A percentile compares a stretch with the other conserved stretches of the same genome.
Evolutionary conservation across 2,888 invertebrate genomes (phyloP).

Genomic region (Drosophila suboccidentalis): DNA sequence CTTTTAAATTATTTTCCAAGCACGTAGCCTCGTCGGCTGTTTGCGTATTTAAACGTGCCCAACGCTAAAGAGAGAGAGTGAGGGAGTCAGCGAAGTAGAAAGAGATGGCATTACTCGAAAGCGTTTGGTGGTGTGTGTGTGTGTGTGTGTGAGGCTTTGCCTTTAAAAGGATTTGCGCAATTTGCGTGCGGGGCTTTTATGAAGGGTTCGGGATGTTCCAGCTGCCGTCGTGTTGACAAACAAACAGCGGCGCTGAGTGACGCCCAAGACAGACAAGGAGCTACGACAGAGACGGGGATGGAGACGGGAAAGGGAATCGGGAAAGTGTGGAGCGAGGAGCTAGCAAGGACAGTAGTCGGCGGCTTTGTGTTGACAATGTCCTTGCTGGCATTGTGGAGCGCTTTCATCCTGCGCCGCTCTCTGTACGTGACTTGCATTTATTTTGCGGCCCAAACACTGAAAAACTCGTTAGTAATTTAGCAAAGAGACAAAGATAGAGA

Average conservation of each 20-base stretch:
- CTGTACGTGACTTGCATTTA: slow-evolving; percentile 79
- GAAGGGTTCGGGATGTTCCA: slow-evolving; percentile 55
- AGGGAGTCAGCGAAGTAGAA: slow-evolving; percentile 7
- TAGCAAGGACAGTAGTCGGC: slow-evolving; percentile 39
- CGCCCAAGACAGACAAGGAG: slow-evolving; percentile 68
- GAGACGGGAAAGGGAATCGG: too few species aligned
- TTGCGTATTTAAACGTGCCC: slow-evolving; percentile 79
- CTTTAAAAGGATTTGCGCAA: slow-evolving; percentile 83
- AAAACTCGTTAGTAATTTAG: slow-evolving; percentile 80
- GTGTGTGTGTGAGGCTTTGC: slow-evolving; percentile 52
- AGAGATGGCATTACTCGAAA: slow-evolving; percentile 31
- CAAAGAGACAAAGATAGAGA: slow-evolving; percentile 32
- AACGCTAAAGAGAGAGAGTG: slow-evolving; percentile 9
- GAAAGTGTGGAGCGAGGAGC: too few species aligned
- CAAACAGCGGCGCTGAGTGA: slow-evolving; percentile 78
- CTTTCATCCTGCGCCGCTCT: slow-evolving; percentile 46
- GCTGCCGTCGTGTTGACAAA: slow-evolving; percentile 71
- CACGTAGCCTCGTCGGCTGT: slow-evolving; percentile 80
- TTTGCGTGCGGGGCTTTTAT: slow-evolving; percentile 64
- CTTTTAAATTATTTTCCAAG: slow-evolving; percentile 83
- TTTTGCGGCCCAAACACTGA: slow-evolving; percentile 60
- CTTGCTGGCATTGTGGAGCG: slow-evolving; percentile 72
- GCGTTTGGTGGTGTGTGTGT: slow-evolving; percentile 55
- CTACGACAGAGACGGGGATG: slow-evolving; percentile 29
- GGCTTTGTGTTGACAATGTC: slow-evolving; percentile 80